These are phyloP conservation scores for Hyposoter dolosus DNA, from an alignment of 2,888 invertebrate species.

Conservation along the genomic window DNA sequence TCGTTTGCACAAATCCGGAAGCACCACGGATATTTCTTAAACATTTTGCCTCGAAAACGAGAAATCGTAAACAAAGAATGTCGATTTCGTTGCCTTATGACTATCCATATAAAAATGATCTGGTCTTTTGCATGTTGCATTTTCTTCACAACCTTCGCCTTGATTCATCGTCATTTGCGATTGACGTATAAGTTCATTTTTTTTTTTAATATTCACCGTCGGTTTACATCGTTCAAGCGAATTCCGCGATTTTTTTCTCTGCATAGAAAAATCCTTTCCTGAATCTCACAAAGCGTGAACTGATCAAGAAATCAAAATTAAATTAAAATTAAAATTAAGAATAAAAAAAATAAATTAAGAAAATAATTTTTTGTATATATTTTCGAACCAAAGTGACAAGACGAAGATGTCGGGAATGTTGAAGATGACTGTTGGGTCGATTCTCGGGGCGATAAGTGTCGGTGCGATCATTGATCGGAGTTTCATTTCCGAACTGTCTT, in stretches of 20 bases:
- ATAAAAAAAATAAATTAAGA: too few species aligned
- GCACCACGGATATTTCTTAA: conserved; percentile 28
- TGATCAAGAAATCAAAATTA: too few species aligned
- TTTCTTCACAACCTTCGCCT: conserved; percentile 36
- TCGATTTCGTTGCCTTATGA: conserved; percentile 22
- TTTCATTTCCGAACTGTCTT: conserved; percentile 78
- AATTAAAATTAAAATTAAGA: too few species aligned
- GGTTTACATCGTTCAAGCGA: background rate
- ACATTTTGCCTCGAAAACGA: conserved; percentile 23
- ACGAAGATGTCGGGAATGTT: conserved; percentile 72
- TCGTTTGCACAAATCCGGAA: conserved; percentile 31
- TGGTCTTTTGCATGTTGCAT: conserved; percentile 38
- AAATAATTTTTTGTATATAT: background rate
- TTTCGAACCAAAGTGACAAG: background rate
- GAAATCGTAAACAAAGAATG: conserved; percentile 12
- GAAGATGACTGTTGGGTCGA: conserved; percentile 68
- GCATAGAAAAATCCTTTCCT: background rate
- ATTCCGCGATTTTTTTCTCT: background rate
- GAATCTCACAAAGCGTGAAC: too few species aligned
- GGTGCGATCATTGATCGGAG: conserved; percentile 66
- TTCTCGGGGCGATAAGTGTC: conserved; percentile 56
- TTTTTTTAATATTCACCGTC: background rate
- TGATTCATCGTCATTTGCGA: conserved; percentile 12
- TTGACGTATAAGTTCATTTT: conserved; percentile 32
- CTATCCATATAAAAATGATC: conserved; percentile 66